Evolutionary conservation across 1,140 invertebrate species (phyloP).

Genomic region (Arion vulgaris): DNA sequence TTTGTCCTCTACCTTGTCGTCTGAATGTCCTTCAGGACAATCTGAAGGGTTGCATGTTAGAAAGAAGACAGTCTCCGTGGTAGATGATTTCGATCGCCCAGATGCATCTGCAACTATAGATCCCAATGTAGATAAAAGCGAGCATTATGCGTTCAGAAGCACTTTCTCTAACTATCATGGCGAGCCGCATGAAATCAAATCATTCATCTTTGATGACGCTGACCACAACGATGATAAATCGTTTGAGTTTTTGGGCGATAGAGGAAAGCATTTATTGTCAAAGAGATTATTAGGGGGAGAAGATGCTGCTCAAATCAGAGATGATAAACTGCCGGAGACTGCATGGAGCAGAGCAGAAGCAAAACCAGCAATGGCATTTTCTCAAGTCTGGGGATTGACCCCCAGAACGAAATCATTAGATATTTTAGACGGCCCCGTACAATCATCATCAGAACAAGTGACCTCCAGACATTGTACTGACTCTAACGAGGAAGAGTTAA

Average conservation of each 20-base stretch:
- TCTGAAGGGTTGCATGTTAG: not conserved
- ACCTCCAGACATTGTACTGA: too few species aligned
- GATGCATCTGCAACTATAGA: not conserved
- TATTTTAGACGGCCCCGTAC: not conserved
- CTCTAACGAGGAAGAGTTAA: not conserved
- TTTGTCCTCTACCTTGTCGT: not conserved
- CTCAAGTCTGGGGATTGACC: not conserved
- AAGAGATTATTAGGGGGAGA: not conserved
- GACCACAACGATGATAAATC: not conserved
- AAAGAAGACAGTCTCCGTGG: not conserved
- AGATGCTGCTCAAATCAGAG: not conserved
- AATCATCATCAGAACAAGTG: not conserved
- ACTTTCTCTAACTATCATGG: not conserved
- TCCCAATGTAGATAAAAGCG: not conserved
- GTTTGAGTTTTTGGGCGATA: not conserved
- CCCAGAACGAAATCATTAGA: not conserved
- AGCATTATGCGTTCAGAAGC: not conserved
- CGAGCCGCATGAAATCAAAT: not conserved
- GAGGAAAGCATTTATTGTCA: not conserved
- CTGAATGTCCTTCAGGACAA: conserved; percentile 6
- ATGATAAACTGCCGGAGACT: not conserved
- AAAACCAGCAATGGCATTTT: not conserved
- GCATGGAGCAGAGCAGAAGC: not conserved
- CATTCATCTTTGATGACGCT: not conserved
- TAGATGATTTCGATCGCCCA: not conserved